These are phyloP conservation scores for Alexandromys fortis DNA, from an alignment of 2,113 vertebrate species.

Conservation along the genomic window DNA sequence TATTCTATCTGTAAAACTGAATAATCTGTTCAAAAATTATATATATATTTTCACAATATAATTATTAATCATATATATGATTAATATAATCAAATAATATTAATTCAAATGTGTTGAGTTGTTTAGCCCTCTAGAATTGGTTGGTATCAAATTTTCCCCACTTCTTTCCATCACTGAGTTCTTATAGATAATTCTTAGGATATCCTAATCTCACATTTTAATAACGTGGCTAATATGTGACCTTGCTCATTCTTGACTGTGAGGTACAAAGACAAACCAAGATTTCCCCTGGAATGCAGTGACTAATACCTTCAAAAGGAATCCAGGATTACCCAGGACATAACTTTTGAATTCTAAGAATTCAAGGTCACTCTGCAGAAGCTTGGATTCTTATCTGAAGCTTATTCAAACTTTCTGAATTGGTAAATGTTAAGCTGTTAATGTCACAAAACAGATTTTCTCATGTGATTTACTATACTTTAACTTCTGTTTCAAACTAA, in stretches of 20 bases:
- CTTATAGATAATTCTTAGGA: neutral
- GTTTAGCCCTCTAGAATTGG: neutral
- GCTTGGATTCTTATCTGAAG: conserved; percentile 59
- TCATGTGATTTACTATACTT: conserved; percentile 57
- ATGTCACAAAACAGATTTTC: conserved; percentile 65
- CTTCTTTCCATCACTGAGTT: neutral
- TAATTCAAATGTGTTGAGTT: neutral
- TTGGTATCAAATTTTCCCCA: neutral
- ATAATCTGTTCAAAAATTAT: neutral
- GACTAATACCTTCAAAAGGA: conserved; percentile 25
- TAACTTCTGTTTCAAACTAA: conserved; percentile 34
- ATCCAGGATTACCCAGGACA: neutral
- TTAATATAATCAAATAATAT: neutral
- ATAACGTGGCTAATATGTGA: neutral
- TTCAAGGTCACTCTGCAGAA: conserved; percentile 63
- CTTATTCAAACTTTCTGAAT: conserved; percentile 63
- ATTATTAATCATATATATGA: neutral
- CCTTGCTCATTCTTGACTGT: conserved; percentile 23
- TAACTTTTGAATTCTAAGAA: conserved; percentile 45
- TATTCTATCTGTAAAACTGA: neutral
- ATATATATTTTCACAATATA: neutral
- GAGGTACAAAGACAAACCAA: conserved; percentile 8
- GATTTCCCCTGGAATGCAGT: conserved; percentile 11
- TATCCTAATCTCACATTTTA: conserved; percentile 27
- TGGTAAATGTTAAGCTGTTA: conserved; percentile 63